Base-by-base conservation (phyloP, 2,113 vertebrate genomes). In the Lasiurus borealis region DNA sequence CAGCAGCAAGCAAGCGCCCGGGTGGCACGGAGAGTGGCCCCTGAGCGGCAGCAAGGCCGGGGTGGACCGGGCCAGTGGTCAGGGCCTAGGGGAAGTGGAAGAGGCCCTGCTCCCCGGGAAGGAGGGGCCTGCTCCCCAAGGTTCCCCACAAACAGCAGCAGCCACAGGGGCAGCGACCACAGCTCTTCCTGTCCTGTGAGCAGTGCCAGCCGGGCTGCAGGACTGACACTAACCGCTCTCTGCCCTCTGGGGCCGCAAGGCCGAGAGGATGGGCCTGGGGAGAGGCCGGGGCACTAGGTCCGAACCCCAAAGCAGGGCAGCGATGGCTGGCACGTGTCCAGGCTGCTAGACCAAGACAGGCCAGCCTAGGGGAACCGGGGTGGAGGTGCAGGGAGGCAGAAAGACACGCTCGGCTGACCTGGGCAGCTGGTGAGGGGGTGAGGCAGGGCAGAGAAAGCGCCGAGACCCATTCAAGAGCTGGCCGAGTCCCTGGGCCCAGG, bases 121-220 rank as follows among this genome's bases (percentile, higher is more conserved):
- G n/a, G n/a, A n/a, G n/a, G n/a, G n/a, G n/a, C n/a, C 91, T 93
- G 48, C 25, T 83, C 31, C 34, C 92, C 36, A n/a, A 52, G n/a
- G 66, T 76, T 10, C 81, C 46, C n/a, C 72, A 19, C 7, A 16
- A 93, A 40, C 0, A 81, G 48, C 36, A 44, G 81, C 3, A 64
- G 85, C 85, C 48, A 82, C 15, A 50, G 59, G 48, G 73, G 78
- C 68, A 82, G 8, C 2, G 5, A 90, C 93, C 88, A 95, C 62
- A 88, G 21, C 31, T 46, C 91, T 97, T 97, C 96, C 90, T 96
- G 92, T 85, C 94, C 77, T 8, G 36, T 23, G 14, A 85, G 5
- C 40, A 40, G 48, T 59, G 62, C 31, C 59, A 85, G 46, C 59
- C 85, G 46, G 11, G 7, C 48, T 72, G 52, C 68, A 52, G 85